Evolutionary conservation across 1,140 invertebrate species (phyloP), one percentile per base, ranked within the genome.

Genomic region (Drosophila albomicans): DNA sequence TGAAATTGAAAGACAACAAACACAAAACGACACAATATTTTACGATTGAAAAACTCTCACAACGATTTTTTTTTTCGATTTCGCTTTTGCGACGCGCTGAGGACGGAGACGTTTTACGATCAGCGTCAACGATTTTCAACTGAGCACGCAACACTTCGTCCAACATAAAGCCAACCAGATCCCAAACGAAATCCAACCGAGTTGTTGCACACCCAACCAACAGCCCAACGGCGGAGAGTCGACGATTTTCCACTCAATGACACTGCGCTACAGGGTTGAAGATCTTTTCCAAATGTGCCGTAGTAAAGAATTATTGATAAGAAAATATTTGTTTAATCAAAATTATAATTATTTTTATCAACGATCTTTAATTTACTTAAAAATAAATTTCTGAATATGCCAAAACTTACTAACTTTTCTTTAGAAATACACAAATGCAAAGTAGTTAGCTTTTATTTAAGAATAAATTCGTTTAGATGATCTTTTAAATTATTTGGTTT

Each of bases 1-100:
- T 78, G 73, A 88, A 88, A 88, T 76, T 73, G 35, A 81, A 67
- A 72, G 54, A 84, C 62, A 65, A 75, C 54, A 77, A 25, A 25
- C 20, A 25, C 20, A 25, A 25, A 25, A 68, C 51, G 45, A 79
- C 52, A 62, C 52, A 62, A 43, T 38, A 38, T 65, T 62, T 73
- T 66, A 72, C 73, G 68, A 45, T 28, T 56, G 43, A 43, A 61
- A 59, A 68, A 62, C 30, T 49, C 28, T 32, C 46, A 64, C 49
- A 28, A 28, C 16, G 51, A 15, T 64, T 41, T 58, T 32, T 43
- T 38, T 35, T 32, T 35, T 51, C 48, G 48, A 63, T 63, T 63
- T 63, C 61, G 61, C 30, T 63, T 63, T 7, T 49, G 59, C 59
- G 15, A 48, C 15, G 48, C 30, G 48, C 20, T 57, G 64, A 67